These are phyloP conservation scores for Zaprionus ornatus DNA, from an alignment of 1,140 invertebrate species.

Conservation along the genomic window DNA sequence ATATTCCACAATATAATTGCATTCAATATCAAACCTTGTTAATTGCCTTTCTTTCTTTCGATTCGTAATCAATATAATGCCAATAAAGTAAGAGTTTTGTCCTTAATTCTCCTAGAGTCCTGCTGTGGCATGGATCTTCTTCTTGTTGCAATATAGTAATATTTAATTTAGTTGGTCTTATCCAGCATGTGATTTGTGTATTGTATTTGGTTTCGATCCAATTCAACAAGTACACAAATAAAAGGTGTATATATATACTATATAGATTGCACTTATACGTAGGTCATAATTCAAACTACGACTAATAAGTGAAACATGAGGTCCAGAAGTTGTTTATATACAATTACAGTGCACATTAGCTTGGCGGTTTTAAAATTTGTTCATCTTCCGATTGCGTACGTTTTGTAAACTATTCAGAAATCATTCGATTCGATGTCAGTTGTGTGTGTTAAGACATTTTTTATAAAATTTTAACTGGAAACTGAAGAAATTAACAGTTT, in stretches of 20 bases:
- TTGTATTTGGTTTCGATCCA: conserved; percentile 38
- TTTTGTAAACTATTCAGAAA: conserved; percentile 8
- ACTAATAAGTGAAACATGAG: conserved; percentile 62
- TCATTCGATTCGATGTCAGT: conserved; percentile 12
- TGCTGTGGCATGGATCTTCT: conserved; percentile 34
- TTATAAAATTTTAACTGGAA: neutral
- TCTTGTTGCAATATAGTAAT: conserved; percentile 25
- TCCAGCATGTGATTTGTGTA: conserved; percentile 60
- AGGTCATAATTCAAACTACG: neutral
- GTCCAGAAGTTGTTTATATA: conserved; percentile 77
- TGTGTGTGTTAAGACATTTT: conserved; percentile 1
- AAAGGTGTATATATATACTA: conserved; percentile 46
- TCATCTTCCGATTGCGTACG: conserved; percentile 15
- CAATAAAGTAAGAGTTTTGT: conserved; percentile 55
- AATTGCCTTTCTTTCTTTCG: conserved; percentile 1
- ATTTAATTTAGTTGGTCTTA: conserved; percentile 80
- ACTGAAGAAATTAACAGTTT: neutral
- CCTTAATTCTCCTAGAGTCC: conserved; percentile 53
- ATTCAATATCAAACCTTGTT: conserved; percentile 28
- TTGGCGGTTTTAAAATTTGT: conserved; percentile 34
- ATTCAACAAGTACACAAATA: conserved; percentile 57
- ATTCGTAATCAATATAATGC: conserved; percentile 22
- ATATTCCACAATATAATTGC: conserved; percentile 10
- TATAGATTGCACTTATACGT: conserved; percentile 34
- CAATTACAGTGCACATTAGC: conserved; percentile 40